Conservation (phyloP, 2,888 invertebrate genomes). For the Netelia inedita region DNA sequence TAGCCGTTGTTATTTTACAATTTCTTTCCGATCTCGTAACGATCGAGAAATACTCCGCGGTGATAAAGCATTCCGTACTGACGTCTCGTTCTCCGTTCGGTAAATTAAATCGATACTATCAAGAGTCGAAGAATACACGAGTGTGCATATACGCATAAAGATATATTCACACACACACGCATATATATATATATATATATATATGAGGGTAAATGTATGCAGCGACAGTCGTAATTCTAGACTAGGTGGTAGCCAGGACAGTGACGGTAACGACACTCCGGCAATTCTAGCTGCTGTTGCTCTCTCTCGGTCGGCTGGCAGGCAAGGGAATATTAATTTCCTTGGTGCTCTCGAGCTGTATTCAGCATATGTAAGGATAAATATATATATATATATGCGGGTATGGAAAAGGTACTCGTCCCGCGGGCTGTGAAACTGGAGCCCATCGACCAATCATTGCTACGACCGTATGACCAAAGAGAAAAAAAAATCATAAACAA, state of each 20-base stretch:
- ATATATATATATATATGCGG: neutral
- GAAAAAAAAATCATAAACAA: neutral
- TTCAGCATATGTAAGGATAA: constrained; percentile 22
- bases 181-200: constrained; percentile 13
- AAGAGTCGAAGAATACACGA: constrained; percentile 23
- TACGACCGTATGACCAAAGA: constrained; percentile 66
- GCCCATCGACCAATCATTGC: constrained; percentile 75
- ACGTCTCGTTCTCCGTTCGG: constrained; percentile 19
- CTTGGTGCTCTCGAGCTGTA: constrained; percentile 55
- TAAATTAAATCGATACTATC: constrained; percentile 52
- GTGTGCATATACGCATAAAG: neutral
- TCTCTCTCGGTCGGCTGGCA: constrained; percentile 54
- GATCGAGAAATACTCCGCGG: neutral
- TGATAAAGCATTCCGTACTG: constrained; percentile 16
- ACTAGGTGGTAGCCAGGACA: constrained; percentile 63
- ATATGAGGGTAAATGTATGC: constrained; percentile 1
- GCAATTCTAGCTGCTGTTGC: constrained; percentile 63
- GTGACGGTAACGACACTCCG: constrained; percentile 67
- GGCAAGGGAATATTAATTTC: constrained; percentile 66
- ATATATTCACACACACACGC: neutral
- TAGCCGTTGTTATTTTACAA: neutral
- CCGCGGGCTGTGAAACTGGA: constrained; percentile 73
- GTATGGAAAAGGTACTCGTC: constrained; percentile 44
- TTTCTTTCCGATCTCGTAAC: neutral
- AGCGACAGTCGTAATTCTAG: constrained; percentile 65